These are phyloP conservation scores for Drosophila grimshawi DNA, from an alignment of 1,140 invertebrate species.

Conservation along the genomic window DNA sequence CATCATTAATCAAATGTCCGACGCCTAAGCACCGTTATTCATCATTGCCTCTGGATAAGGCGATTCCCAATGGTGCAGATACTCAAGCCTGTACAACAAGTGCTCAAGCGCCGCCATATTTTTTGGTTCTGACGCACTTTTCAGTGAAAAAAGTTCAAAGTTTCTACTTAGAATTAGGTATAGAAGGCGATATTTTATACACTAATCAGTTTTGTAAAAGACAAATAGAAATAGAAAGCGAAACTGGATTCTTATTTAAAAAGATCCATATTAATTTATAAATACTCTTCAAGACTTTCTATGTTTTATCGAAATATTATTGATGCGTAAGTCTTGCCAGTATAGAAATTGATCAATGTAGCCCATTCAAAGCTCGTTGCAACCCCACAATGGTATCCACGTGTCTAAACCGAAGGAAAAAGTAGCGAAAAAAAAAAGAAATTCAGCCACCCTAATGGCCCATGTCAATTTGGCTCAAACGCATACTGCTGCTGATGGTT, in stretches of 20 bases:
- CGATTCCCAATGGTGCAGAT: slow-evolving; percentile 18
- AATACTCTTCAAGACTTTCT: too few species aligned
- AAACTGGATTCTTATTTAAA: not conserved
- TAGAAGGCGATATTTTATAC: not conserved
- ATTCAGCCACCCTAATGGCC: slow-evolving; percentile 77
- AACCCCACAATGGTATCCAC: slow-evolving; percentile 10
- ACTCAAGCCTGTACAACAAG: not conserved
- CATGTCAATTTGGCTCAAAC: slow-evolving; percentile 81
- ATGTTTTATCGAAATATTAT: slow-evolving; percentile 18
- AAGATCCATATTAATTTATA: not conserved
- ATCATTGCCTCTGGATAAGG: slow-evolving; percentile 77
- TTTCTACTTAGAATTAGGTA: not conserved
- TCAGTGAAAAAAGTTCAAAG: slow-evolving; percentile 13
- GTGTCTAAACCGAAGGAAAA: slow-evolving; percentile 39
- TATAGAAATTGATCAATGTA: not conserved
- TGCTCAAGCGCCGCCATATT: slow-evolving; percentile 54
- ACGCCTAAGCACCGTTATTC: slow-evolving; percentile 82
- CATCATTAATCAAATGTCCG: slow-evolving; percentile 84
- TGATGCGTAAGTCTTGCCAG: too few species aligned
- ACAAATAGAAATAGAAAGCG: too few species aligned
- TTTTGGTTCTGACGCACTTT: slow-evolving; percentile 23
- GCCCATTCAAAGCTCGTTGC: slow-evolving; percentile 1
- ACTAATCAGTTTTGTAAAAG: not conserved
- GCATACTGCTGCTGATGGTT: slow-evolving; percentile 58
- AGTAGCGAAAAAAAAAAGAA: slow-evolving; percentile 40